These are phyloP conservation scores for Xiphias gladius DNA, from an alignment of 2,113 vertebrate species.

Conservation along the genomic window DNA sequence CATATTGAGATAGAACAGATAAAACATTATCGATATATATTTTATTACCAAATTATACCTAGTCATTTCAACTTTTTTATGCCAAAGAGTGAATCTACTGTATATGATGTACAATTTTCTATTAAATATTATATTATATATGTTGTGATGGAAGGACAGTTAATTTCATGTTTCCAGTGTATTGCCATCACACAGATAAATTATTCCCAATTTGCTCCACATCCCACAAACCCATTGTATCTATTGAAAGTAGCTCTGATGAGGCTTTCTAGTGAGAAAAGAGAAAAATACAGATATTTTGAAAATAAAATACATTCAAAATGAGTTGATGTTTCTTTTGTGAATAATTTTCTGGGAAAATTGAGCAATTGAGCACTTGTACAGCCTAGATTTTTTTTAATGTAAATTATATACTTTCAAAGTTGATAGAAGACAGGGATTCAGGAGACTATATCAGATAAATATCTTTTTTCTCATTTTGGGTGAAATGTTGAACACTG, in stretches of 20 bases:
- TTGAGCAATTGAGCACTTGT: not conserved
- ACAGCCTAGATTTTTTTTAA: not conserved
- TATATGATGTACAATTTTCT: not conserved
- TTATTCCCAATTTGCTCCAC: not conserved
- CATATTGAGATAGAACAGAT: not conserved
- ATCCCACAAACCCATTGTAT: not conserved
- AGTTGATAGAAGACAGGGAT: no score
- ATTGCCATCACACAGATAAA: not conserved
- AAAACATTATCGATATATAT: not conserved
- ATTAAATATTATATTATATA: not conserved
- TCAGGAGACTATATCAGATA: not conserved
- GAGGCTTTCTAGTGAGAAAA: not conserved
- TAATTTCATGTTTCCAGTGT: not conserved
- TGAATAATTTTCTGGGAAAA: not conserved
- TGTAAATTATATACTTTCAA: not conserved
- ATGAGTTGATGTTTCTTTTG: not conserved
- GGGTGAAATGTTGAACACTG: not conserved
- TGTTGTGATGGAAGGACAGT: not conserved
- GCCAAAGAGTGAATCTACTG: not conserved
- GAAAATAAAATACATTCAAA: not conserved
- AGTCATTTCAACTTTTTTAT: not conserved
- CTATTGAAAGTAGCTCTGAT: no score
- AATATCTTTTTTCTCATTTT: not conserved
- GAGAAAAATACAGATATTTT: conserved; percentile 2
- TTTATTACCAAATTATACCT: not conserved